These are phyloP conservation scores for western clawed frog (Xenopus tropicalis) DNA, from an alignment of 2,113 vertebrate genomes.

Conservation along the genomic window UCB_Xtro_10.0 CM004446.2:130375501-130376000, in stretches of 20 bases:
- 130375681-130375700: not conserved
- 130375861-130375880: conserved; percentile 6
- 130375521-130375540: not conserved
- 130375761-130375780: not conserved
- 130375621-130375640: not conserved
- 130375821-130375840: not conserved
- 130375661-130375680: conserved; percentile 1
- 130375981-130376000: no score
- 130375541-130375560: not conserved
- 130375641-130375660: not conserved
- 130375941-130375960: no score
- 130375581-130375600: not conserved
- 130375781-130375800: not conserved
- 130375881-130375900: not conserved
- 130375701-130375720: not conserved
- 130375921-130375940: not conserved
- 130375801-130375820: not conserved
- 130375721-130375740: conserved; percentile 1
- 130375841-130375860: not conserved
- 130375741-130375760: not conserved
- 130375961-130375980: no score
- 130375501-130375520: not conserved
- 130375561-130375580: not conserved
- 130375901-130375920: not conserved
- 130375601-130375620: conserved; percentile 17